A percentile compares a stretch with the other conserved stretches of the same genome.
Conservation (phyloP, 2,888 invertebrate species). For the Diarsia mendica region DNA sequence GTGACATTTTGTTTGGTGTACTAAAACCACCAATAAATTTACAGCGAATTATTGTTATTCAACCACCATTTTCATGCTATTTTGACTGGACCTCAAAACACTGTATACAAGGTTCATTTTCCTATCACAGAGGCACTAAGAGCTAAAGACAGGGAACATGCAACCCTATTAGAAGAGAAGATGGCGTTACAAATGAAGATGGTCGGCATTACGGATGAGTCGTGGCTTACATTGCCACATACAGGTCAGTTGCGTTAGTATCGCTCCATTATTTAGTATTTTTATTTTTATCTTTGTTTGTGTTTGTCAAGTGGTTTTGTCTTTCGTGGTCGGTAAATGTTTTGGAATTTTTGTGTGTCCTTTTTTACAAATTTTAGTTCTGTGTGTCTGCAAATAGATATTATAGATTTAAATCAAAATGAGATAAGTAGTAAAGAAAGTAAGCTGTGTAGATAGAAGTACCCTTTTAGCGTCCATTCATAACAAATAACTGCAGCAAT, state of each 20-base stretch:
- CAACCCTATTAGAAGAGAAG: conserved; percentile 96
- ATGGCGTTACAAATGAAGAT: conserved; percentile 95
- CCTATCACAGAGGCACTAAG: conserved; percentile 93
- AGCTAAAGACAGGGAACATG: conserved; percentile 96
- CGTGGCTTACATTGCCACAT: conserved; percentile 78
- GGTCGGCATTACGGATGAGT: conserved; percentile 90
- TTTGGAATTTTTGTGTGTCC: neutral
- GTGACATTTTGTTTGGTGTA: too few species aligned
- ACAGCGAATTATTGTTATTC: too few species aligned
- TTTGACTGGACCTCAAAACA: neutral
- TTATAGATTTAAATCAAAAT: too few species aligned
- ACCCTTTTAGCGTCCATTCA: neutral
- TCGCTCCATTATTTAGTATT: conserved; percentile 46
- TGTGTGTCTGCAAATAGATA: too few species aligned
- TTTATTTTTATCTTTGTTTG: conserved; percentile 9
- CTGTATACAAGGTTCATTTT: conserved; percentile 27
- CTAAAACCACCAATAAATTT: too few species aligned
- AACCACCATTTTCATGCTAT: too few species aligned
- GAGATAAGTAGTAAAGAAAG: neutral
- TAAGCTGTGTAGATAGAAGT: neutral
- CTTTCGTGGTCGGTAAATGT: neutral
- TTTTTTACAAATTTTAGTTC: neutral
- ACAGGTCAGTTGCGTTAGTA: conserved; percentile 74
- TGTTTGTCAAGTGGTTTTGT: conserved; percentile 1
- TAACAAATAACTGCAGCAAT: too few species aligned